Evolutionary conservation across 1,140 invertebrate genomes (phyloP).

Genomic region (Melitaea cinxia): DNA sequence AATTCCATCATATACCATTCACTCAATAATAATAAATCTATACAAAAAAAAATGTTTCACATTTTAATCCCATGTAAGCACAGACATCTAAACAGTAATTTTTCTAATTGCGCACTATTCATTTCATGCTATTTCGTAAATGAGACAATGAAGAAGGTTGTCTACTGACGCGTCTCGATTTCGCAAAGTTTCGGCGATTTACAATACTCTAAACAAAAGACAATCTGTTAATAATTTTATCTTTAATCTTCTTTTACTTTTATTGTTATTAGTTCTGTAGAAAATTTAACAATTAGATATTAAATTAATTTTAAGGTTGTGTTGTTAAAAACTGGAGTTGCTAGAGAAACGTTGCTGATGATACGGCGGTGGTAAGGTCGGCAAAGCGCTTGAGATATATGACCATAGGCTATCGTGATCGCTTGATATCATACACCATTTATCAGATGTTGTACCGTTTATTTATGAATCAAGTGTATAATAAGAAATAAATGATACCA

Average conservation of each 20-base stretch:
- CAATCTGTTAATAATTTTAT: slow-evolving; percentile 39
- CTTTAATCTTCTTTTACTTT: slow-evolving; percentile 20
- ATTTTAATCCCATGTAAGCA: not conserved
- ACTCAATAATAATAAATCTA: too few relatives aligned
- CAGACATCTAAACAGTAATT: not conserved
- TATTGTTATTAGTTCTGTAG: slow-evolving; percentile 10
- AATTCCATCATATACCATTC: too few relatives aligned
- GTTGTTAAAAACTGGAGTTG: too few relatives aligned
- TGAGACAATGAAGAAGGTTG: slow-evolving; percentile 25
- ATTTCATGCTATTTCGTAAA: slow-evolving; percentile 27
- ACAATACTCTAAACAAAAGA: slow-evolving; percentile 34
- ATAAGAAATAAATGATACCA: too few relatives aligned
- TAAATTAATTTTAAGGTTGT: not conserved
- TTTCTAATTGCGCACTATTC: slow-evolving; percentile 28
- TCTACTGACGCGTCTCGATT: slow-evolving; percentile 32
- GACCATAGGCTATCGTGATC: too few relatives aligned
- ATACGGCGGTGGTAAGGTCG: too few relatives aligned
- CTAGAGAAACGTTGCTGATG: too few relatives aligned
- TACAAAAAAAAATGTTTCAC: too few relatives aligned
- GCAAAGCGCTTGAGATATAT: too few relatives aligned
- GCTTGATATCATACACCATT: too few relatives aligned
- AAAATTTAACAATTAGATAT: not conserved
- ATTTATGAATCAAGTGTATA: too few relatives aligned
- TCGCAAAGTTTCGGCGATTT: slow-evolving; percentile 36
- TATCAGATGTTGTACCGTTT: too few relatives aligned